These are phyloP conservation scores for Chrysotoxum bicinctum DNA, from an alignment of 2,888 invertebrate genomes.

Conservation along the genomic window DNA sequence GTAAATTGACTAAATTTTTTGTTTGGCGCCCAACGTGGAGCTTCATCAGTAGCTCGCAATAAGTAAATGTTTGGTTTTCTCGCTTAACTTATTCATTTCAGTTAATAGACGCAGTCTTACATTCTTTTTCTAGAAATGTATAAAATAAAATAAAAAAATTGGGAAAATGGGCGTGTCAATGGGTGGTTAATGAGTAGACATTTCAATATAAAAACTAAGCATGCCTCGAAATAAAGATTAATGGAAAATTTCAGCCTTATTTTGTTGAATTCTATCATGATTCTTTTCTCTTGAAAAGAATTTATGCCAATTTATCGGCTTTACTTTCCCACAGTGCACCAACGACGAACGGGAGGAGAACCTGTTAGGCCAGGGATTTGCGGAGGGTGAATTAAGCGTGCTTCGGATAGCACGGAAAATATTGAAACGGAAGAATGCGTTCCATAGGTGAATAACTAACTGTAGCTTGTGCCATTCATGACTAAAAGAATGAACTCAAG, in stretches of 20 bases:
- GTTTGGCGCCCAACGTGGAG: too few species aligned
- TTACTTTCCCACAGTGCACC: neutral
- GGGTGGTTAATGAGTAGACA: neutral
- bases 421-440: constrained; percentile 67
- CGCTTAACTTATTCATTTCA: too few species aligned
- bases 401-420: constrained; percentile 20
- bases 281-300: neutral
- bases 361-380: neutral
- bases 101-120: too few species aligned
- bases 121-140: too few species aligned
- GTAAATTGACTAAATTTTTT: too few species aligned
- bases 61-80: too few species aligned
- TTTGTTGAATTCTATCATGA: too few species aligned
- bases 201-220: neutral
- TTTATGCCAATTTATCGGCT: neutral
- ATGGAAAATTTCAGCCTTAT: neutral
- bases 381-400: constrained; percentile 41
- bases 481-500: constrained; percentile 45
- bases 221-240: neutral
- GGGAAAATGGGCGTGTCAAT: neutral
- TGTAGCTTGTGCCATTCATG: constrained; percentile 48
- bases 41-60: too few species aligned
- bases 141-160: too few species aligned
- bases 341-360: neutral
- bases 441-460: constrained; percentile 52